A percentile compares a stretch with the other conserved stretches of the same genome.
Evolutionary conservation across 2,888 invertebrate species (phyloP).

Genomic region (Rhogogaster chlorosoma): DNA sequence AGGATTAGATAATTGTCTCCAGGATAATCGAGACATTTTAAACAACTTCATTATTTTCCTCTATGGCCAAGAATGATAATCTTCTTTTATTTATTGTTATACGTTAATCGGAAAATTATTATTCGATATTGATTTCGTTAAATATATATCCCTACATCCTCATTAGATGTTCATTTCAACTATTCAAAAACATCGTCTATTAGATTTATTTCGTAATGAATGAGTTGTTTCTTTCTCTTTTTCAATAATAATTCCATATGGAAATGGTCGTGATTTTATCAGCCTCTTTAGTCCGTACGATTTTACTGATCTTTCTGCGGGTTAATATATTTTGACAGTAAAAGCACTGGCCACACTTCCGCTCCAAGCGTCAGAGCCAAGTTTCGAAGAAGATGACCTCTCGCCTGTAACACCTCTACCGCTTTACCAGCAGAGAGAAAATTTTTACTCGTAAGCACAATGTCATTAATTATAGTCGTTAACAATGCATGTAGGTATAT

Average conservation of each 20-base stretch:
- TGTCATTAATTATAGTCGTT: background rate
- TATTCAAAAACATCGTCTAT: background rate
- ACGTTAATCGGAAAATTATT: background rate
- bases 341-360: constrained; percentile 89
- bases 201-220: background rate
- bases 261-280: constrained; percentile 70
- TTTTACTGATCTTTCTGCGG: constrained; percentile 39
- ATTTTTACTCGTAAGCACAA: constrained; percentile 82
- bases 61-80: background rate
- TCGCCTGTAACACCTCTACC: constrained; percentile 90
- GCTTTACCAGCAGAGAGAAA: constrained; percentile 92
- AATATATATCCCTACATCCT: background rate
- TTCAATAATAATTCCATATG: background rate
- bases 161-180: background rate
- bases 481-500: background rate
- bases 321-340: constrained; percentile 77
- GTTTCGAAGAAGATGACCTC: constrained; percentile 85
- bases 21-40: background rate
- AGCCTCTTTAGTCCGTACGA: background rate
- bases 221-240: background rate
- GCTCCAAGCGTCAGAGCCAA: constrained; percentile 79
- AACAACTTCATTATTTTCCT: background rate
- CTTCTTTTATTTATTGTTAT: background rate
- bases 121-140: background rate
- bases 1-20: background rate